Conservation (phyloP, 2,797 vertebrate genomes). For the Sorex maritimensis region DNA sequence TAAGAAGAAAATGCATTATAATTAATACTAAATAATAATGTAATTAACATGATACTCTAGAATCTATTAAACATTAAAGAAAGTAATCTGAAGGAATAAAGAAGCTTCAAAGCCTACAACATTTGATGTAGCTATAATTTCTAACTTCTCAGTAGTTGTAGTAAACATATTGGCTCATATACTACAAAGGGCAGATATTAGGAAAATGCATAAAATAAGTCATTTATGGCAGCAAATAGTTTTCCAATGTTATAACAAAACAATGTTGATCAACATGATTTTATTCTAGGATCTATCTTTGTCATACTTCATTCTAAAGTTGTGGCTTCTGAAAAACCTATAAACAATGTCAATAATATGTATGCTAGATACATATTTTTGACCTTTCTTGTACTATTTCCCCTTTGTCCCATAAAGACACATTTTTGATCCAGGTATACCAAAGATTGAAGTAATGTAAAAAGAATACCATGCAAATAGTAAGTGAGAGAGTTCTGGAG, state of each 20-base stretch:
- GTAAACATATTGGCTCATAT: neutral
- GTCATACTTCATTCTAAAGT: neutral
- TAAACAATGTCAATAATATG: neutral
- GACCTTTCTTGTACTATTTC: no score
- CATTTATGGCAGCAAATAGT: no score
- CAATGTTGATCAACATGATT: no score
- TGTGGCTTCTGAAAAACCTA: no score
- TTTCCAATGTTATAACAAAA: no score
- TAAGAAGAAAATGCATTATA: neutral
- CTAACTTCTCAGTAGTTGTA: neutral
- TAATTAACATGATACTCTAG: neutral
- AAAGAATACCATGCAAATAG: neutral
- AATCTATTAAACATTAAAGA: neutral
- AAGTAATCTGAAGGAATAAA: neutral
- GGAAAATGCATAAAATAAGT: neutral
- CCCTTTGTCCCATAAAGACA: no score
- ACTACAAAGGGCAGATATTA: neutral
- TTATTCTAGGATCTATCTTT: neutral
- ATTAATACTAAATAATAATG: neutral
- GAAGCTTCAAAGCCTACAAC: neutral
- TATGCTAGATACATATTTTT: neutral
- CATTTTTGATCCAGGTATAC: no score
- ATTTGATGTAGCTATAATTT: neutral
- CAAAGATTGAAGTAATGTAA: neutral
- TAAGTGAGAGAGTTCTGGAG: neutral